phyloP scores from a whole-genome alignment of 2,888 invertebrate genomes.

The Campopleginae sp. region DNA sequence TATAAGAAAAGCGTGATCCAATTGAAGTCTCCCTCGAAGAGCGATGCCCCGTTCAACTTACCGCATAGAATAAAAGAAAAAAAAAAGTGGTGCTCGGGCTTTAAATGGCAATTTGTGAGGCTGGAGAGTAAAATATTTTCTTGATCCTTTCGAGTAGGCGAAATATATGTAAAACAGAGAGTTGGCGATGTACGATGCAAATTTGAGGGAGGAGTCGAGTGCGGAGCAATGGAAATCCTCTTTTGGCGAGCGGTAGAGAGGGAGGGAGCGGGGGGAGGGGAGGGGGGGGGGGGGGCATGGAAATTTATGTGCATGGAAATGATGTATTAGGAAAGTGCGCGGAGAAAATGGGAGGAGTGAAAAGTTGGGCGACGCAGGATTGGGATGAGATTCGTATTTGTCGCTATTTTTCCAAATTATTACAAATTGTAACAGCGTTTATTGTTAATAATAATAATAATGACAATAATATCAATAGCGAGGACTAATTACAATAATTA shows the following conservation, averaged over 20 bases:
- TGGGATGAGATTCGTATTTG: neutral
- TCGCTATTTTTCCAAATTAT: conserved; percentile 2
- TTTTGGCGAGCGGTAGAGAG: no score
- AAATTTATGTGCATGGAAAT: conserved; percentile 74
- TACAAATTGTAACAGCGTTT: conserved; percentile 84
- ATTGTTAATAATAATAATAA: conserved; percentile 80
- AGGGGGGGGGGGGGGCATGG: conserved; percentile 26
- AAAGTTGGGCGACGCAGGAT: conserved; percentile 15
- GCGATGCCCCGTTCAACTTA: neutral
- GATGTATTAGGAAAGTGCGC: conserved; percentile 67
- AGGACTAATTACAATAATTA: conserved; percentile 84
- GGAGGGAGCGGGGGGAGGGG: conserved; percentile 24
- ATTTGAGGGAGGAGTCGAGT: conserved; percentile 3
- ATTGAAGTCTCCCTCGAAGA: no score
- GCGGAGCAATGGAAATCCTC: conserved; percentile 68
- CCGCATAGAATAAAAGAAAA: neutral
- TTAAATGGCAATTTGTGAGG: conserved; percentile 23
- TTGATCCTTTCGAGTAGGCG: conserved; percentile 50
- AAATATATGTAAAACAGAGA: conserved; percentile 70
- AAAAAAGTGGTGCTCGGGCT: neutral
- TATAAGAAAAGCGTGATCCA: neutral
- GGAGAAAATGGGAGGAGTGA: conserved; percentile 34
- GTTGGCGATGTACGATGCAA: conserved; percentile 68
- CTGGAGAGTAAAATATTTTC: conserved; percentile 35
- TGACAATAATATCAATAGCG: conserved; percentile 81